Conservation (phyloP, 2,113 vertebrate species). For the Zosterops pallidus region DNA sequence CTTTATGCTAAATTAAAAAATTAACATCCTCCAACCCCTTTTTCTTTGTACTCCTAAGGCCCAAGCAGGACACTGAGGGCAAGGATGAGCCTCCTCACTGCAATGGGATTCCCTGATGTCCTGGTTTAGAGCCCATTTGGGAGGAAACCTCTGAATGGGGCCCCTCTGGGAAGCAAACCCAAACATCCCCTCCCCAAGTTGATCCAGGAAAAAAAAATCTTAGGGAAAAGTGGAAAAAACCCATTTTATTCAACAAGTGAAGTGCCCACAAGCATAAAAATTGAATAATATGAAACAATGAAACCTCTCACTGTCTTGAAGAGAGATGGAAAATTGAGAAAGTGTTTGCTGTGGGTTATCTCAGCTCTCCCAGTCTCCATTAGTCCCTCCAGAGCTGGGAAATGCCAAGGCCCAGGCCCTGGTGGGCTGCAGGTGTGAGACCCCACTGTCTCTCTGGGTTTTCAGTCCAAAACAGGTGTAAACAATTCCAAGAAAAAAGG, state of each 20-base stretch:
- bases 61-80: background rate
- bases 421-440: background rate
- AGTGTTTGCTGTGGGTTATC: background rate
- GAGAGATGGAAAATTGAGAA: background rate
- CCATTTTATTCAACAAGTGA: background rate
- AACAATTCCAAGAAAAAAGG: background rate
- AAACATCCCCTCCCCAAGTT: rapidly evolving
- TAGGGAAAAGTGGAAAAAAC: background rate
- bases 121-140: background rate
- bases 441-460: background rate
- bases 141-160: background rate
- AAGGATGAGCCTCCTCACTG: background rate
- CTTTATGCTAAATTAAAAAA: background rate
- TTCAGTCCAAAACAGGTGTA: background rate
- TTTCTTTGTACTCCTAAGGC: background rate
- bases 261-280: background rate
- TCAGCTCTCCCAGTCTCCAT: background rate
- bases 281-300: background rate
- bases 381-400: background rate
- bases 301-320: background rate
- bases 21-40: background rate
- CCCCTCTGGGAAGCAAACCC: background rate
- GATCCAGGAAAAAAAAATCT: background rate
- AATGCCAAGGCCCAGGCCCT: background rate
- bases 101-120: background rate